Percentiles rank a stretch among this genome's conserved stretches.
phyloP scores from a whole-genome alignment of 2,113 vertebrate genomes.

The Centropus bengalensis region DNA sequence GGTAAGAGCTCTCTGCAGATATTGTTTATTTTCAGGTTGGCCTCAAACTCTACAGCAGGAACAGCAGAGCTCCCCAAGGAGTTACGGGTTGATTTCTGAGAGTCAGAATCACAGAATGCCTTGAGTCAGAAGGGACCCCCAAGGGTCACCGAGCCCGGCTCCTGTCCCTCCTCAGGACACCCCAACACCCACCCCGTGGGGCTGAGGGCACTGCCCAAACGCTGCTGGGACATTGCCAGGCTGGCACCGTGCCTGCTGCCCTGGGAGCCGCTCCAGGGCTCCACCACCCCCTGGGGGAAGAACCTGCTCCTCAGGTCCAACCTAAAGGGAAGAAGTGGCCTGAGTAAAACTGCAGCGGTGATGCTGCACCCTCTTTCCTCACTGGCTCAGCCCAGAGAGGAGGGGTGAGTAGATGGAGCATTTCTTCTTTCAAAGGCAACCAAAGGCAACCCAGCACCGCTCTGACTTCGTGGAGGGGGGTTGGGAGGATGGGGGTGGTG shows the following conservation, averaged over 20 bases:
- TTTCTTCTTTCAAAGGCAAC: background rate
- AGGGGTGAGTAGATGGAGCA: background rate
- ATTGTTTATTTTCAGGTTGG: background rate
- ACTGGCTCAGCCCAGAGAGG: background rate
- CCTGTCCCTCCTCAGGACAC: too few species aligned
- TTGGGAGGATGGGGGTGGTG: background rate
- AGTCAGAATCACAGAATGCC: too few species aligned
- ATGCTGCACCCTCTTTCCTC: background rate
- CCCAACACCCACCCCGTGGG: too few species aligned
- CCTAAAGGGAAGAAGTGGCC: background rate
- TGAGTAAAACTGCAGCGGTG: background rate
- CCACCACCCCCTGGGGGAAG: too few species aligned
- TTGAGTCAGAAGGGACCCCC: too few species aligned
- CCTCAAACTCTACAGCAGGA: background rate
- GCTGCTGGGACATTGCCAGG: too few species aligned
- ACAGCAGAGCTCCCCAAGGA: background rate
- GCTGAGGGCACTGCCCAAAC: too few species aligned
- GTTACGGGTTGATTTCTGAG: background rate
- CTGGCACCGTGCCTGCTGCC: too few species aligned
- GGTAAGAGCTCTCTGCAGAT: background rate
- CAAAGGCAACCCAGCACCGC: background rate
- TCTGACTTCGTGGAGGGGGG: background rate
- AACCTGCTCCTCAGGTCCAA: too few species aligned
- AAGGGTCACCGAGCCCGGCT: too few species aligned
- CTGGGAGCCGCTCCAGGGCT: too few species aligned